Evolutionary conservation across 2,888 invertebrate genomes (phyloP).

Genomic region (Tryphoninae sp.): DNA sequence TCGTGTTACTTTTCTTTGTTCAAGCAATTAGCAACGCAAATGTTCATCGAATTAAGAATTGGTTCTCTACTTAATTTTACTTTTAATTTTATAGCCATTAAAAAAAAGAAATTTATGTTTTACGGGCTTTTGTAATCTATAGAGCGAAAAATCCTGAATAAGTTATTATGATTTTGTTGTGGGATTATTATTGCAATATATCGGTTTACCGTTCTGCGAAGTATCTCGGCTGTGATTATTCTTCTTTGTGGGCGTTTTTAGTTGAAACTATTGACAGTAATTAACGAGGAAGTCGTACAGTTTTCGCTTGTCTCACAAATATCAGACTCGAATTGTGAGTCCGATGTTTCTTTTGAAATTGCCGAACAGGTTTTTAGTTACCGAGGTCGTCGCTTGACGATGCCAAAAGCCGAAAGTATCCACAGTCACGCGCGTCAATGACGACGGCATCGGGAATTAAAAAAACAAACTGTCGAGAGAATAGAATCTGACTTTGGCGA

Average conservation of each 20-base stretch:
- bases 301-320: conserved; percentile 6
- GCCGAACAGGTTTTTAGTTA: too few species aligned
- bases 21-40: neutral
- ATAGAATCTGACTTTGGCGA: too few species aligned
- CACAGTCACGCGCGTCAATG: too few species aligned
- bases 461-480: too few species aligned
- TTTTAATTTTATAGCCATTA: conserved; percentile 5
- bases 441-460: too few species aligned
- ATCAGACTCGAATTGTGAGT: too few species aligned
- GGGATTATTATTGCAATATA: conserved; percentile 39
- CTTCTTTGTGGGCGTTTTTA: conserved; percentile 19
- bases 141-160: neutral
- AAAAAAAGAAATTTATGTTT: neutral
- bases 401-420: too few species aligned
- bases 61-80: conserved; percentile 37
- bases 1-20: conserved; percentile 1
- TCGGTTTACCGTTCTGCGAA: conserved; percentile 42
- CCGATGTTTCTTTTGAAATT: too few species aligned
- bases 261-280: conserved; percentile 5
- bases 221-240: conserved; percentile 59
- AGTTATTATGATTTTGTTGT: neutral
- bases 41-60: conserved; percentile 25
- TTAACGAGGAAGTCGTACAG: conserved; percentile 21
- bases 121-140: neutral
- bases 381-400: too few species aligned